Base-by-base conservation (phyloP, 2,797 vertebrate genomes). In the Ateles fusciceps region DNA sequence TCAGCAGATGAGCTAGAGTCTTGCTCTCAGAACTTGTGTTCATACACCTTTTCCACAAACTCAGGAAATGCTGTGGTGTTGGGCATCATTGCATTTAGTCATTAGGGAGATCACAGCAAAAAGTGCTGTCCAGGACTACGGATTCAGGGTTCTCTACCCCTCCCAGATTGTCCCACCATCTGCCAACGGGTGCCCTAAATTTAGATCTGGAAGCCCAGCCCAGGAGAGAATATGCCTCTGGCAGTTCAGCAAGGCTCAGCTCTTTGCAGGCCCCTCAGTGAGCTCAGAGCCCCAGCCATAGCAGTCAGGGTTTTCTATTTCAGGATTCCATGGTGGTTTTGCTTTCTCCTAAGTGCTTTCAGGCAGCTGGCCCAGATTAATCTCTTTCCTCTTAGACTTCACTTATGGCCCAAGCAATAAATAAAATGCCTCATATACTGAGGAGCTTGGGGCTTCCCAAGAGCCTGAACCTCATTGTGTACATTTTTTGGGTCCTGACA, bases 251-350 rank as follows among this genome's bases (percentile, higher is more conserved):
- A 26, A 80, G 72, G 44, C 52, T n/a, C 33, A 26, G 81, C 46
- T 90, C n/a, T 0, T 24, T 10, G 17, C 57, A 1, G 39, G 87
- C 92, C 7, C 1, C 39, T 4, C 17, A 7, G 8, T 55, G 36
- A 48, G 76, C 81, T 57, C 64, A 4, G 75, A 33, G 61, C 92
- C 85, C 89, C 4, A 33, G 79, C 94, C 91, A 10, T 24, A 93
- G 96, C 68, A 44, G 0, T 21, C 4, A 4, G 94, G 39, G 22
- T 80, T 94, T 92, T 96, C 79, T 93, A 52, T 93, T 96, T 96
- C 87, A 68, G 87, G 80, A 83, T 4, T 36, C 1, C 19, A 6
- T 9, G 9, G 79, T 68, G 42, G 76, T 80, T 87, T 86, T 89
- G 42, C 81, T 78, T 85, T 87, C 71, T 76, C 76, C 81, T 85